These are phyloP conservation scores for Limnodromus scolopaceus DNA, from an alignment of 2,797 vertebrate species.

Conservation along the genomic window DNA sequence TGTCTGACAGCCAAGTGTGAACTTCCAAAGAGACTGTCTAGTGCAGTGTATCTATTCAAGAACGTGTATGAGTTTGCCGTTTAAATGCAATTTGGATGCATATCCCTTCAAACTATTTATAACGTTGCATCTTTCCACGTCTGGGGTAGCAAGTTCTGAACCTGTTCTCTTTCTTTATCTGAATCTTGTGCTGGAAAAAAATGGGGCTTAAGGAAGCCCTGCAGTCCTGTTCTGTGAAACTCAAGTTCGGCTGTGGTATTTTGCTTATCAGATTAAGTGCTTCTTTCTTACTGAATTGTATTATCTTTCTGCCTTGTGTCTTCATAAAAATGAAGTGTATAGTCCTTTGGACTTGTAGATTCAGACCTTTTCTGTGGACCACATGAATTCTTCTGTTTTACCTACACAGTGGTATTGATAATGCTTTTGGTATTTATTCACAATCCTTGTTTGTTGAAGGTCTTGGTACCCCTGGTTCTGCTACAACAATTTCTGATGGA, in stretches of 20 bases:
- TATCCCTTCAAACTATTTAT: not conserved
- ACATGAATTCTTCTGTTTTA: not conserved
- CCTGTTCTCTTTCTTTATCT: not conserved
- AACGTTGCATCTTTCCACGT: not conserved
- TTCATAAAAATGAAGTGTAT: not conserved
- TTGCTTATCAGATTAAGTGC: not conserved
- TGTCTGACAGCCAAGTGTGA: not conserved
- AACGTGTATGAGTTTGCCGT: not conserved
- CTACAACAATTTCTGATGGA: constrained; percentile 85
- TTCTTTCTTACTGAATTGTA: not conserved
- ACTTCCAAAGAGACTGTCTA: not conserved
- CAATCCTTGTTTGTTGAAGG: constrained; percentile 73
- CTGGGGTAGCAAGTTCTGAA: not conserved
- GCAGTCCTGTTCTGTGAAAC: not conserved
- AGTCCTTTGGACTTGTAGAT: not conserved
- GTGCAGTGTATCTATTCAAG: not conserved
- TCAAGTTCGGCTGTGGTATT: not conserved
- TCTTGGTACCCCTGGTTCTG: constrained; percentile 90
- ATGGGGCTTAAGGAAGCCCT: not conserved
- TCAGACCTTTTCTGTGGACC: not conserved
- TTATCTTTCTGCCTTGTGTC: not conserved
- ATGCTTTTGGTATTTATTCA: not conserved
- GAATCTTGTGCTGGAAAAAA: not conserved
- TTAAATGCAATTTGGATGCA: not conserved
- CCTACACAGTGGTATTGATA: not conserved